These are phyloP conservation scores for Archips crataeganus DNA, from an alignment of 2,888 invertebrate genomes.

Conservation along the genomic window DNA sequence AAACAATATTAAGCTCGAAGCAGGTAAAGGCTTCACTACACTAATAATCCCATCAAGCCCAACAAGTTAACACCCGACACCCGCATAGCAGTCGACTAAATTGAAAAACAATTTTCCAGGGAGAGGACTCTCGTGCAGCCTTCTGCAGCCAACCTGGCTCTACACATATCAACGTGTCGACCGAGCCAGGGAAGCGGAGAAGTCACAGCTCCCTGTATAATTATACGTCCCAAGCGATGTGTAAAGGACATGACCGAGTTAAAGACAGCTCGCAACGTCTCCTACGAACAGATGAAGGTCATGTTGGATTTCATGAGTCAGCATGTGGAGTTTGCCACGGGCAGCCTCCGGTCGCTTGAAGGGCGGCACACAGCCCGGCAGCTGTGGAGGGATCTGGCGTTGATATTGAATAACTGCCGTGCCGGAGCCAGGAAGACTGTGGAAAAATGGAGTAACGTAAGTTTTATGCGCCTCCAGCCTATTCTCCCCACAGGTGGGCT, in stretches of 20 bases:
- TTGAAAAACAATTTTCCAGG: neutral
- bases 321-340: slow-evolving; percentile 68
- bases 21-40: no score
- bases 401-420: slow-evolving; percentile 59
- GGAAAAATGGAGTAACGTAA: slow-evolving; percentile 72
- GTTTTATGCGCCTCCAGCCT: slow-evolving; percentile 43
- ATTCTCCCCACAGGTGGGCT: no score
- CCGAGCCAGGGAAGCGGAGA: neutral
- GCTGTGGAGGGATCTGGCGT: slow-evolving; percentile 67
- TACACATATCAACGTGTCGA: neutral
- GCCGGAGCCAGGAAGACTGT: slow-evolving; percentile 63
- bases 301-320: slow-evolving; percentile 73
- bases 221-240: neutral
- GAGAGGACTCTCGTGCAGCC: neutral
- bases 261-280: slow-evolving; percentile 57
- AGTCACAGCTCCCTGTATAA: neutral
- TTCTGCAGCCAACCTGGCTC: neutral
- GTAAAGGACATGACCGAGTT: slow-evolving; percentile 38
- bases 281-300: slow-evolving; percentile 66
- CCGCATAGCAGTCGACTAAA: neutral
- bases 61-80: no score
- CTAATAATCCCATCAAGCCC: no score
- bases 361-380: slow-evolving; percentile 66
- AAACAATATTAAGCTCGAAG: neutral
- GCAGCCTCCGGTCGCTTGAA: slow-evolving; percentile 62